Conservation (phyloP, 1,140 invertebrate genomes). For the Lysiphlebus fabarum region DNA sequence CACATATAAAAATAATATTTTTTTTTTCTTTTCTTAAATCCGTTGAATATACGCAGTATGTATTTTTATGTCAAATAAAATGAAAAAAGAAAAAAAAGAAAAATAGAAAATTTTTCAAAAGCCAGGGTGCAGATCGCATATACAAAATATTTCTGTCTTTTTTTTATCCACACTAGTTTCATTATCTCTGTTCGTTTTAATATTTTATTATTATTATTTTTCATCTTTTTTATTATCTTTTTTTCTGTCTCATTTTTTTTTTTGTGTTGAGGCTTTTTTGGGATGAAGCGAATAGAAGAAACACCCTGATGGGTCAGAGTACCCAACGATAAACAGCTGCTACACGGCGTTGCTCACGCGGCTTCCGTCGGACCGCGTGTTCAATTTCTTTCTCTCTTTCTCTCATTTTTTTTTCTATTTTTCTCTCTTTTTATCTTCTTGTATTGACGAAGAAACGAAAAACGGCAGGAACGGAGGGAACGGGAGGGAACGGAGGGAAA, state of each 20-base stretch:
- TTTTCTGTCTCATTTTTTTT: constrained; percentile 3
- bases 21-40: no score
- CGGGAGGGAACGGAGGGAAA: neutral
- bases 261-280: neutral
- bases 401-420: neutral
- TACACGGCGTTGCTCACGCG: constrained; percentile 17
- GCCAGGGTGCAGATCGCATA: no score
- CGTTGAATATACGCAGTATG: no score
- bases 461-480: constrained; percentile 3
- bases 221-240: neutral
- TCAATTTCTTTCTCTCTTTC: neutral
- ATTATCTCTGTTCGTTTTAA: neutral
- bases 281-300: constrained; percentile 9
- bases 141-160: neutral
- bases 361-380: constrained; percentile 24
- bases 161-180: neutral
- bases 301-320: constrained; percentile 12
- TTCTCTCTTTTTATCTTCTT: constrained; percentile 10
- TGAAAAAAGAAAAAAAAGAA: no score
- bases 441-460: constrained; percentile 12
- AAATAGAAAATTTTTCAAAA: no score
- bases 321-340: constrained; percentile 25
- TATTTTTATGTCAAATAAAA: no score
- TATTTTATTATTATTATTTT: neutral
- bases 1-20: no score